Conservation (phyloP, 1,140 invertebrate genomes). For the Grapholita molesta region DNA sequence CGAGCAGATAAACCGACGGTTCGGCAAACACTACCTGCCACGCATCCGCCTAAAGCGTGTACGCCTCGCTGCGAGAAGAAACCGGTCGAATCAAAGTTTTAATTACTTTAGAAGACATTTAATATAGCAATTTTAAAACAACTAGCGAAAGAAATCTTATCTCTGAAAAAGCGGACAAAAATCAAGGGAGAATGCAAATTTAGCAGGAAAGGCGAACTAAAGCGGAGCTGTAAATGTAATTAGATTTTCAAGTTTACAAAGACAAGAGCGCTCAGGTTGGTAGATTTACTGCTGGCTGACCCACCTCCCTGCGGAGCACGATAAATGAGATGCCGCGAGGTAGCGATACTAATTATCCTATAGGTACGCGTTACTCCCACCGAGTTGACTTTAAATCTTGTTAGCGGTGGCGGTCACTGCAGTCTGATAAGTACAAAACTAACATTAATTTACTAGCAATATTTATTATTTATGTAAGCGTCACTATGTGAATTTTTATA, state of each 20-base stretch:
- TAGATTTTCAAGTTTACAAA: conserved; percentile 76
- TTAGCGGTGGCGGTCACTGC: conserved; percentile 44
- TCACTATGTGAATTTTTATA: too few relatives aligned
- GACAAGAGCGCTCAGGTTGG: conserved; percentile 67
- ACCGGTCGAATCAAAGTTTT: conserved; percentile 27
- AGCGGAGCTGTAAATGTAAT: conserved; percentile 74
- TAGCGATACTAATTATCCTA: conserved; percentile 76
- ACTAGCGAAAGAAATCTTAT: conserved; percentile 45
- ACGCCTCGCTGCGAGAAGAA: conserved; percentile 17
- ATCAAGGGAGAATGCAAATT: conserved; percentile 67
- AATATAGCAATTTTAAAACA: conserved; percentile 13
- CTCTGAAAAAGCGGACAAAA: conserved; percentile 45
- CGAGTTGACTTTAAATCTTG: conserved; percentile 60
- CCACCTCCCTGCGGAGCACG: conserved; percentile 63
- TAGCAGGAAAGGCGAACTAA: conserved; percentile 61
- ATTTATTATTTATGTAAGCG: background rate
- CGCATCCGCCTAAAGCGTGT: conserved; percentile 41
- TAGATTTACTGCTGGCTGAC: conserved; percentile 72
- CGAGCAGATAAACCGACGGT: conserved; percentile 52
- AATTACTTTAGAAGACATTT: conserved; percentile 7
- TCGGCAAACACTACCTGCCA: conserved; percentile 47
- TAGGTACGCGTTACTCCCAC: conserved; percentile 56
- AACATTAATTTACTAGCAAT: conserved; percentile 21
- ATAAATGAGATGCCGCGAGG: conserved; percentile 72
- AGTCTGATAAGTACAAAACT: conserved; percentile 49